Conservation (phyloP, 2,888 invertebrate genomes). For the Thymelicus sylvestris region DNA sequence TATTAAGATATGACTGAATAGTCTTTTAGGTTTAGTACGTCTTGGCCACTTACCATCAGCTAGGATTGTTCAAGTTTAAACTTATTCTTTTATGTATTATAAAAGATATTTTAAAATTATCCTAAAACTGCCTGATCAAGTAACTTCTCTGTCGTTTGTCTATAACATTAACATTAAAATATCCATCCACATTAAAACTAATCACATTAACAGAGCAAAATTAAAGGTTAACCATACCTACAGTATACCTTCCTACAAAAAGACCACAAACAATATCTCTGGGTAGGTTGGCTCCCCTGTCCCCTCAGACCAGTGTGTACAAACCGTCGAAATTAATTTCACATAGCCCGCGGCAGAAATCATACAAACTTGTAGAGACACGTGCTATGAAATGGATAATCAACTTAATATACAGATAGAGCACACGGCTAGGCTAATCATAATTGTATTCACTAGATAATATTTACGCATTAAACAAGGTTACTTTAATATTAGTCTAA, state of each 20-base stretch:
- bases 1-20: too few species aligned
- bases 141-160: too few species aligned
- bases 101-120: too few species aligned
- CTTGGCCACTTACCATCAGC: too few species aligned
- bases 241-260: neutral
- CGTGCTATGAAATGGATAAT: conserved; percentile 60
- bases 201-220: too few species aligned
- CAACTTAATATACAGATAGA: conserved; percentile 49
- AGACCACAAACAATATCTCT: neutral
- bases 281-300: neutral
- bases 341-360: conserved; percentile 63
- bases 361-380: conserved; percentile 54
- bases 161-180: too few species aligned
- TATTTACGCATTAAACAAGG: neutral
- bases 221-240: neutral
- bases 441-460: neutral
- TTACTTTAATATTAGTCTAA: neutral
- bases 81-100: too few species aligned
- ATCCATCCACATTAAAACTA: too few species aligned
- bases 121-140: too few species aligned
- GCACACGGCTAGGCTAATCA: conserved; percentile 54
- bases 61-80: too few species aligned
- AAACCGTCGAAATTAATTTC: conserved; percentile 82
- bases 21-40: too few species aligned
- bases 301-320: conserved; percentile 63